Base-by-base conservation (phyloP, 2,888 invertebrate species). In the Drosophila monieri region DNA sequence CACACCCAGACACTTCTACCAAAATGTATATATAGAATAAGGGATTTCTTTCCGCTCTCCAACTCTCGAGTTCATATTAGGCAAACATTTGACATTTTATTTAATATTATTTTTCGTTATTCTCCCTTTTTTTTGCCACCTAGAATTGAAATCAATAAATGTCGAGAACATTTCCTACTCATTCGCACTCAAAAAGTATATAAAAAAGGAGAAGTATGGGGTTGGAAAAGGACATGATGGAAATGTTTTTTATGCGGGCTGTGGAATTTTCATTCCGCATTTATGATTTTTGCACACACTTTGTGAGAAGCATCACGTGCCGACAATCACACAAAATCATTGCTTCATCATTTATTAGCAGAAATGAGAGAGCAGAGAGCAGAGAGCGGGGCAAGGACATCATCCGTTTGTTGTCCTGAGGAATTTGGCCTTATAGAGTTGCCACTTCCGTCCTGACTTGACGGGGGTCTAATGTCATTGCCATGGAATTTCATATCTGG, bases 251-350 rank as follows among this genome's bases (percentile, higher is more conserved):
- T 35, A 35, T 35, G 35, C 14, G 30, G 39, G 21, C 48, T 59
- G 60, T 43, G 21, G 27, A 62, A 59, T 62, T 62, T 59, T 59
- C 49, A 62, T 59, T 44, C 43, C 48, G 43, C 59, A 49, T 49
- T 62, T 49, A 59, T 51, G 60, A 49, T 59, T 62, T 44, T 18
- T 27, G 18, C 21, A 21, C 35, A 25, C 48, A 52, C 53, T 51
- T 49, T 64, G 53, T 30, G 49, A 3, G 32, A 48, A 60, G 58
- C 76, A 66, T 75, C 81, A 80, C 81, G 80, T 80, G 73, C 68
- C 77, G 65, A 59, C 73, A 79, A 81, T 80, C 77, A 75, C 71
- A 69, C 78, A 78, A 77, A 81, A 69, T 81, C 81, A 81, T 80
- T 81, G 78, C 81, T 66, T 78, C 79, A 78, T 78, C 76, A 77